Percentiles rank a stretch among this genome's conserved stretches.
Conservation (phyloP, 2,888 invertebrate genomes). For the Camponotus fellah region DNA sequence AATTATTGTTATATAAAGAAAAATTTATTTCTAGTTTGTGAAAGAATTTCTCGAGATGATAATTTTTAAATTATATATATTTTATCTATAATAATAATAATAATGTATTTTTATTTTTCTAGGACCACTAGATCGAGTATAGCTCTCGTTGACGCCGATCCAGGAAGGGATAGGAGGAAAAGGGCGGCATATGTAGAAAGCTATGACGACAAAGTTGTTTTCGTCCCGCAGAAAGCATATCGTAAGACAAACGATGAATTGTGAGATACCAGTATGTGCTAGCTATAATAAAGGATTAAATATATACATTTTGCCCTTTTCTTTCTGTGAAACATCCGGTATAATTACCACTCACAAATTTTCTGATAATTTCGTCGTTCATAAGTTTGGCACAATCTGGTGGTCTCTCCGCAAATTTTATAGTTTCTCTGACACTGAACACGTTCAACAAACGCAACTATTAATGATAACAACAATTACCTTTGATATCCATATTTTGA, state of each 20-base stretch:
- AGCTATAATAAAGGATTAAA: slow-evolving; percentile 2
- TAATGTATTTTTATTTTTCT: slow-evolving; percentile 12
- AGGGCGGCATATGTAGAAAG: slow-evolving; percentile 73
- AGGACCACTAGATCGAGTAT: slow-evolving; percentile 74
- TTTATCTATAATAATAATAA: not conserved
- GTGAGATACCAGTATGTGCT: slow-evolving; percentile 57
- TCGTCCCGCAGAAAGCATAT: slow-evolving; percentile 65
- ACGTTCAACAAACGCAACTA: not conserved
- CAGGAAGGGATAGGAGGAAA: slow-evolving; percentile 74
- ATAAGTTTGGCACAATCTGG: slow-evolving; percentile 18
- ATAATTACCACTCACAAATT: not conserved
- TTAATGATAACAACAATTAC: not conserved
- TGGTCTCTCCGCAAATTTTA: slow-evolving; percentile 2
- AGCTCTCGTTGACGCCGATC: slow-evolving; percentile 77
- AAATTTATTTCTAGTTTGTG: not conserved
- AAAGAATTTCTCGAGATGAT: not conserved
- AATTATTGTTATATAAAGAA: not conserved
- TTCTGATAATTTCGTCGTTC: not conserved
- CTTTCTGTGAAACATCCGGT: not conserved
- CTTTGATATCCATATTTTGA: not conserved
- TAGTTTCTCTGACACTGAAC: not conserved
- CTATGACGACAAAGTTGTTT: slow-evolving; percentile 71
- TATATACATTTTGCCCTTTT: not conserved
- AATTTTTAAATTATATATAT: not conserved
- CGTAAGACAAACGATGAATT: slow-evolving; percentile 74